Evolutionary conservation across 1,140 invertebrate species (phyloP), one percentile per base, ranked within the genome.

Genomic region (Physella acuta): DNA sequence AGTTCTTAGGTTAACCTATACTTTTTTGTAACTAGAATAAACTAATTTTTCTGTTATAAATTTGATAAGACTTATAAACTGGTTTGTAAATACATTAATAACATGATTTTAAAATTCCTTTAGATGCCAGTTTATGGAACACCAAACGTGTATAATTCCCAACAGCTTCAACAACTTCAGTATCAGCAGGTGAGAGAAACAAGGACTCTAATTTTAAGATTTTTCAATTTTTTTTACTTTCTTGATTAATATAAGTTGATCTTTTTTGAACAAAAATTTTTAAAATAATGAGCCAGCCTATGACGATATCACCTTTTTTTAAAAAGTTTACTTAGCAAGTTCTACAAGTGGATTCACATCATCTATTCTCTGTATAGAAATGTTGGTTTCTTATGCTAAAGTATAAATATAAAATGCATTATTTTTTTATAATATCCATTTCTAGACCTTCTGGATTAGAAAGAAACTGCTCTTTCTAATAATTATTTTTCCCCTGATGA

Each of bases 211-310:
- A n/a, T n/a, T n/a, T 60, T 20, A 60, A 16, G 24, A n/a, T 34
- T 28, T 62, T 62, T 2, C 34, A 39, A 16, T 62, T 16, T 3
- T 3, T 62, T 39, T 17, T 30, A 44, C 8, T 11, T 11, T 8
- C 39, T 44, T 44, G 20, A 44, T 44, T 8, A 20, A 11, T 20
- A 44, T 11, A 11, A 11, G 8, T 8, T 44, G 20, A 11, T 8
- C 39, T 11, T 44, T 11, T 8, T 11, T 20, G 20, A 11, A 44
- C 39, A 44, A 55, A n/a, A 5, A 55, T 28, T 55, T 55, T 20
- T 24, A 20, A n/a, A 28, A 69, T 88, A 87, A 81, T 89, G 75
- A 86, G 87, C n/a, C 87, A 88, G 74, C 88, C 88, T 79, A 88
- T 88, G 86, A 24, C 59, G 39, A n/a, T 36, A n/a, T n/a, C 39